Evolutionary conservation across 1,140 invertebrate genomes (phyloP).

Genomic region (Megalopta genalis): DNA sequence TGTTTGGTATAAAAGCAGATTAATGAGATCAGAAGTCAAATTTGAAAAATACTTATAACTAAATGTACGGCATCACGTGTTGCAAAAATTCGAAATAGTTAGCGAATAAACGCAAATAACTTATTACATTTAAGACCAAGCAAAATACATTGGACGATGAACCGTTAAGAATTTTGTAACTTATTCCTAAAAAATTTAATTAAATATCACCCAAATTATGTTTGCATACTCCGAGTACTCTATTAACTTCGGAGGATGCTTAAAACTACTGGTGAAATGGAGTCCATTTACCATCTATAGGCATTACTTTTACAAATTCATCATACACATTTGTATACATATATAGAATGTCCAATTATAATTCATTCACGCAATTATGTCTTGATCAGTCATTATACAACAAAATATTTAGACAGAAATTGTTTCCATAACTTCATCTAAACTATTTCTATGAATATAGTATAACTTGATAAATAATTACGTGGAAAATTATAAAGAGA

Average conservation of each 20-base stretch:
- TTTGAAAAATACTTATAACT: constrained; percentile 58
- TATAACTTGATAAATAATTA: no score
- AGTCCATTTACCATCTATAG: constrained; percentile 31
- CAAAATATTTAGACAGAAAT: no score
- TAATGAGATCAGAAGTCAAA: constrained; percentile 57
- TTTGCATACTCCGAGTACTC: constrained; percentile 30
- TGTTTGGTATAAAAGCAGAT: constrained; percentile 52
- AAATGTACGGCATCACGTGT: constrained; percentile 8
- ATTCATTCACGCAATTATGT: no score
- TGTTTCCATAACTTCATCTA: no score
- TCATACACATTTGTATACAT: constrained; percentile 35
- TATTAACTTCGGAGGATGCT: constrained; percentile 19
- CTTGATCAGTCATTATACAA: no score
- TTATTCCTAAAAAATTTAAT: constrained; percentile 42
- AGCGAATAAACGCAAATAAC: constrained; percentile 47
- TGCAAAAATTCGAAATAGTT: background rate
- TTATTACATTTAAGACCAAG: constrained; percentile 31
- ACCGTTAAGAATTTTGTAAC: constrained; percentile 21
- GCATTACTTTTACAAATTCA: constrained; percentile 38
- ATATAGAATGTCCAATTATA: background rate
- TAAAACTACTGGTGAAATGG: constrained; percentile 51
- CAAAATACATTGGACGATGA: constrained; percentile 2
- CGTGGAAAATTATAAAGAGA: no score
- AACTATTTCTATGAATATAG: no score
- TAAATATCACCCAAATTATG: constrained; percentile 43